A percentile compares a stretch with the other conserved stretches of the same genome.
Evolutionary conservation across 2,797 vertebrate genomes (phyloP).

Genomic region (Luscinia luscinia): DNA sequence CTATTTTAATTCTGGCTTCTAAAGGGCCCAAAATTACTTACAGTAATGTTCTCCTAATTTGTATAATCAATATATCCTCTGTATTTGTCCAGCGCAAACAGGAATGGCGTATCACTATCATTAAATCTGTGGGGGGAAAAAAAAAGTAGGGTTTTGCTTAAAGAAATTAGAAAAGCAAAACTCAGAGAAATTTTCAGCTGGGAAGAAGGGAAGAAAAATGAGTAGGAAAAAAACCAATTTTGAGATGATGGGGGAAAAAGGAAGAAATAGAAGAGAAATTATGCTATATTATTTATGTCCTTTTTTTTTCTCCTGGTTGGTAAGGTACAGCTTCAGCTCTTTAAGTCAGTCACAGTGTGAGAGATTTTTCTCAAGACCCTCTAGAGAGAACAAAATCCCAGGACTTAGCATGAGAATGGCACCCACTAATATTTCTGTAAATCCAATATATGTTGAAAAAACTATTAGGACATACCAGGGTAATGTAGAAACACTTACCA

Average conservation of each 20-base stretch:
- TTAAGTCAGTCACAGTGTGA: neutral
- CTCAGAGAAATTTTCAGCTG: neutral
- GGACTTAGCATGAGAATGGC: neutral
- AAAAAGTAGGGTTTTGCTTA: neutral
- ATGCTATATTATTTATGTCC: neutral
- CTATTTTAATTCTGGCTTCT: constrained; percentile 23
- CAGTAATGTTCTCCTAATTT: neutral
- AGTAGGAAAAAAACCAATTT: neutral
- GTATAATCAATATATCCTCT: neutral
- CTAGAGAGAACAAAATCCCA: neutral
- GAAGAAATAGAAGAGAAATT: neutral
- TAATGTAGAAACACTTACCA: neutral
- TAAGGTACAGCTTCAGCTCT: neutral
- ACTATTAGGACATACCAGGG: rapidly evolving
- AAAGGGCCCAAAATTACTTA: neutral
- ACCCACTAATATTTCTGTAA: neutral
- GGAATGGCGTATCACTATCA: neutral
- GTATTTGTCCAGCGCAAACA: neutral
- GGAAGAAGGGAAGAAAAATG: neutral
- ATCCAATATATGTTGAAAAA: neutral
- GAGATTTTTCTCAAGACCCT: neutral
- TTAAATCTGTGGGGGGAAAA: neutral
- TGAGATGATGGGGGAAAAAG: neutral
- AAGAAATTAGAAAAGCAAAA: neutral
- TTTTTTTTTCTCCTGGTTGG: neutral